These are phyloP conservation scores for Chionodraco myersi DNA, from an alignment of 2,113 vertebrate genomes.

Conservation along the genomic window DNA sequence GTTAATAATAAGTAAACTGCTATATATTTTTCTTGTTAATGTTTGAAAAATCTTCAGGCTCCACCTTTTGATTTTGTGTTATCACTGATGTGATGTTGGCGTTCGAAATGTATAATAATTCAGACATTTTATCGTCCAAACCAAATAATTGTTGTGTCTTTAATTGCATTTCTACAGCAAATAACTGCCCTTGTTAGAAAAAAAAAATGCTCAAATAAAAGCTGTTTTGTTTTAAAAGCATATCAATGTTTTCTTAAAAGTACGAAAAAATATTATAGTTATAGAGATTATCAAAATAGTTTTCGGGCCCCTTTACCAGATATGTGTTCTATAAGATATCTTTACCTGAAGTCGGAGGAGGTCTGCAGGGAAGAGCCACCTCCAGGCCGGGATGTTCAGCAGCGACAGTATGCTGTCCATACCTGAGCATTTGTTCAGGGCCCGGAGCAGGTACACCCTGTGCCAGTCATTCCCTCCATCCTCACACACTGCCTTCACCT, in stretches of 20 bases:
- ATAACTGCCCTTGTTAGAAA: background rate
- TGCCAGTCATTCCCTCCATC: conserved; percentile 77
- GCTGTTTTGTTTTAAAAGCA: too few species aligned
- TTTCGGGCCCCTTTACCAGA: background rate
- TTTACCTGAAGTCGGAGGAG: conserved; percentile 77
- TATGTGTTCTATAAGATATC: background rate
- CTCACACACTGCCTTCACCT: conserved; percentile 75
- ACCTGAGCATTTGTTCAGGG: conserved; percentile 63
- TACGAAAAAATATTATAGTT: too few species aligned
- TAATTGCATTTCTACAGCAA: too few species aligned
- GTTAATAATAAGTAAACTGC: background rate
- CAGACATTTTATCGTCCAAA: background rate
- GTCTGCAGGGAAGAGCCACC: conserved; percentile 78
- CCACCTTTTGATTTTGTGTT: background rate
- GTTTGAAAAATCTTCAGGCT: background rate
- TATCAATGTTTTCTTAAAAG: too few species aligned
- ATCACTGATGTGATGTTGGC: too few species aligned
- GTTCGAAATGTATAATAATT: background rate
- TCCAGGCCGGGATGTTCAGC: conserved; percentile 58
- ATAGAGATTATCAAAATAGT: too few species aligned
- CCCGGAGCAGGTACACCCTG: conserved; percentile 80
- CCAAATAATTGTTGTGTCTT: background rate
- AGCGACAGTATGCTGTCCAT: conserved; percentile 67
- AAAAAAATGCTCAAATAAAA: background rate
- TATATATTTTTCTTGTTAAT: background rate